Base-by-base conservation (phyloP, 2,113 vertebrate genomes). In the Hucho hucho region DNA sequence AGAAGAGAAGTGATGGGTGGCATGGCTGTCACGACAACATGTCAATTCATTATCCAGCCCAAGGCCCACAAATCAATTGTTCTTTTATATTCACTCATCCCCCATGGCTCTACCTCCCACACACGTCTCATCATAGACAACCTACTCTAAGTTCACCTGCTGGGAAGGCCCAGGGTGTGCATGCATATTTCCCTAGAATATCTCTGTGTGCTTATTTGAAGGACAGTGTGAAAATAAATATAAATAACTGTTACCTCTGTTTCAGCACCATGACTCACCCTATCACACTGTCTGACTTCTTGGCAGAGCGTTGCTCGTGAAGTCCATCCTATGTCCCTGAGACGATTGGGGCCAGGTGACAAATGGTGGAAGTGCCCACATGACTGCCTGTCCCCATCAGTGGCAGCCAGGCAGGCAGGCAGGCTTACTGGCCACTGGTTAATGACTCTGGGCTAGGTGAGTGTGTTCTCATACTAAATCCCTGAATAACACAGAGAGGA, bases 21-120 rank as follows among this genome's bases (percentile, higher is more conserved):
- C 53, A 56, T 56, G 58, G 58, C 58, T 61, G 58, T 61, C 58
- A 61, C n/a, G 6, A 28, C 72, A 74, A 49, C 63, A 74, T 18
- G 18, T 18, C 24, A 64, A 74, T 47, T 22, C 24, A 65, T 47
- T 65, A 65, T 74, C 64, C 24, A 32, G 24, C 72, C 25, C 63
- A 47, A 25, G 25, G 37, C 72, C 32, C 18, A 25, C 32, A 26
- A 65, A 65, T 74, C 61, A 49, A 43, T 64, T 26, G 72, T 64
- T 49, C 20, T 25, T 24, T 49, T 65, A 37, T 63, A 20, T 64
- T 63, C 49, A 53, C 3, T 18, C 49, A 18, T 53, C 49, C 16
- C 49, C 49, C 49, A 53, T 53, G 49, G 49, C 49, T 53, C 49
- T 18, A 53, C 4, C 49, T 22, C 58, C 18, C 58, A n/a, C 18